phyloP scores from a whole-genome alignment of 2,888 invertebrate species.

The Caenorhabditis doughertyi region DNA sequence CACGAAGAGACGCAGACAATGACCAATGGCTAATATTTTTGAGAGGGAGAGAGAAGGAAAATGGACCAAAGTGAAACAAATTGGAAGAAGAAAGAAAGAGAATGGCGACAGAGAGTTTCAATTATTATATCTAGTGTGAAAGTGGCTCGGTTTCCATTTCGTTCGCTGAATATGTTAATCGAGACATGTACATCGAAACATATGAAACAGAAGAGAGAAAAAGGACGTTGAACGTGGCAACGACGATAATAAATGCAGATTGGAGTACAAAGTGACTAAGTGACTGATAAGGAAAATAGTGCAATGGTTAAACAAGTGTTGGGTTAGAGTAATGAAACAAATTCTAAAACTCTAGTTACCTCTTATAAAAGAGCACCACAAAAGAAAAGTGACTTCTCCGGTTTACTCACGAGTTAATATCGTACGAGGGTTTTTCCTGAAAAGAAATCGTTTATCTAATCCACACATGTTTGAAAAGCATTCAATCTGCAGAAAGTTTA shows the following conservation, averaged over 20 bases:
- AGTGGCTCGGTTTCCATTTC: constrained; percentile 23
- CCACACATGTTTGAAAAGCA: too few relatives aligned
- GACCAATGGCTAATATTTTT: constrained; percentile 38
- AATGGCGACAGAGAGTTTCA: background rate
- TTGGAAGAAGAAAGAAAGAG: constrained; percentile 6
- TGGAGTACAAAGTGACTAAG: background rate
- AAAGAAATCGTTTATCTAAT: too few relatives aligned
- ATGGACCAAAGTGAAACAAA: constrained; percentile 4
- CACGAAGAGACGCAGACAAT: constrained; percentile 51
- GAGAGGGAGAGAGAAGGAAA: background rate
- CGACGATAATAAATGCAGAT: background rate
- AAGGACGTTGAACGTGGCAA: constrained; percentile 33
- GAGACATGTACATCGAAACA: constrained; percentile 5
- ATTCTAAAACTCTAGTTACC: background rate
- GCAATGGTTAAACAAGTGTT: background rate
- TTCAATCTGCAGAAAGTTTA: too few relatives aligned
- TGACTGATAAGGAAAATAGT: constrained; percentile 24
- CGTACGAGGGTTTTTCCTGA: too few relatives aligned
- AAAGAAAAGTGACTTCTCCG: too few relatives aligned
- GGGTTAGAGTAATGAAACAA: background rate
- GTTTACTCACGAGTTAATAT: too few relatives aligned
- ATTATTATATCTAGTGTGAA: constrained; percentile 4
- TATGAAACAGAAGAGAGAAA: constrained; percentile 1
- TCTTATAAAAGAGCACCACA: too few relatives aligned
- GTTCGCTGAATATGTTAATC: constrained; percentile 31